phyloP scores from a whole-genome alignment of 2,888 invertebrate species.

The Harpalus rufipes region DNA sequence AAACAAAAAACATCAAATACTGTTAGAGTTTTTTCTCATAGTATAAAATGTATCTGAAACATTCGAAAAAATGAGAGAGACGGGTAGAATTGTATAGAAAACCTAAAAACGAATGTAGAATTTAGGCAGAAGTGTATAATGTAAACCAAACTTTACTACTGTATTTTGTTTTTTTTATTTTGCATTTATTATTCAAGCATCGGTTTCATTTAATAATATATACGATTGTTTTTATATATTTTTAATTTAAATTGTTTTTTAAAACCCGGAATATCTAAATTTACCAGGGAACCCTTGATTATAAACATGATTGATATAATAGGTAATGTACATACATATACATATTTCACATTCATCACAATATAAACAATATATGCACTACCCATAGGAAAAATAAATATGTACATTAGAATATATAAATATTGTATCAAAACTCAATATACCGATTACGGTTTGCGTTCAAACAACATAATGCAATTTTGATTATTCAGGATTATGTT shows the following conservation, averaged over 20 bases:
- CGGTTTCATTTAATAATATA: background rate
- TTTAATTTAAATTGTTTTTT: too few relatives aligned
- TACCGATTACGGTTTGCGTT: background rate
- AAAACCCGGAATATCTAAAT: background rate
- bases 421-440: background rate
- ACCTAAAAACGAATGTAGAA: too few relatives aligned
- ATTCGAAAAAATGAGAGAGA: too few relatives aligned
- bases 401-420: background rate
- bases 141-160: too few relatives aligned
- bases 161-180: too few relatives aligned
- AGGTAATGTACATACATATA: background rate
- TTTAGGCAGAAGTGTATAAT: too few relatives aligned
- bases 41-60: too few relatives aligned
- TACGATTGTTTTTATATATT: background rate
- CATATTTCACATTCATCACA: background rate
- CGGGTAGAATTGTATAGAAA: too few relatives aligned
- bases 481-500: background rate
- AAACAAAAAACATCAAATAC: too few relatives aligned
- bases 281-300: background rate
- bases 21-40: too few relatives aligned
- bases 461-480: background rate
- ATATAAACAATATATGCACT: background rate
- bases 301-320: background rate
- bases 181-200: too few relatives aligned
- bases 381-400: background rate